Evolutionary conservation across 37 sponge, comb jelly and placozoan species (phyloP).

Genomic region (Halisarca cf. caerulea): DNA sequence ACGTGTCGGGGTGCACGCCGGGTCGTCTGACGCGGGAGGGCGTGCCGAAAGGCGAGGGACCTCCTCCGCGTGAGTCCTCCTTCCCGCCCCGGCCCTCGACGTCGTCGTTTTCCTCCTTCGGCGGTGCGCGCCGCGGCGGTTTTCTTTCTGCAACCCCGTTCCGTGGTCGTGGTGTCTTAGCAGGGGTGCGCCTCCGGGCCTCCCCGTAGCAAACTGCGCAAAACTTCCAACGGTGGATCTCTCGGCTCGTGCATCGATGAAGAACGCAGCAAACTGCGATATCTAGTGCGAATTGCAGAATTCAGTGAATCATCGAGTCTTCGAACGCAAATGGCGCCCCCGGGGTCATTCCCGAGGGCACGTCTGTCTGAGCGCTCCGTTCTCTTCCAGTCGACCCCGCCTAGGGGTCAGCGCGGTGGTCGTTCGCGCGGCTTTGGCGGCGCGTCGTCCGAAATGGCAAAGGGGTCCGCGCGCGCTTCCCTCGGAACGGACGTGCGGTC

Average conservation of each 20-base stretch:
- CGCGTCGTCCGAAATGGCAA: not conserved
- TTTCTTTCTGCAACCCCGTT: constrained; percentile 3
- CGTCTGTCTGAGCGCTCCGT: constrained; percentile 69
- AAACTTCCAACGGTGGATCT: constrained; percentile 86
- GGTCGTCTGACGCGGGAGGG: no score
- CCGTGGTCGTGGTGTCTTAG: constrained; percentile 1
- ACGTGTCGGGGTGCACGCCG: no score
- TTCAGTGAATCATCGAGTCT: constrained; percentile 91
- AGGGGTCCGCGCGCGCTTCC: not conserved
- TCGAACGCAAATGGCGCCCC: constrained; percentile 87
- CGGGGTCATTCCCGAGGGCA: constrained; percentile 32
- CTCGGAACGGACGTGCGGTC: no score
- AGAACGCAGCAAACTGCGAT: constrained; percentile 86
- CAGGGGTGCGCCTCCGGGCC: no score
- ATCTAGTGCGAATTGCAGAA: constrained; percentile 92
- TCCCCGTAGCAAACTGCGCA: no score
- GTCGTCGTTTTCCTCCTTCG: not conserved
- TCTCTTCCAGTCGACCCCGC: not conserved
- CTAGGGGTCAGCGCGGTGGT: no score
- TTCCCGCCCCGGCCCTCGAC: constrained; percentile 29
- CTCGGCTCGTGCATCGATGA: constrained; percentile 89
- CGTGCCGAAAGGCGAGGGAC: no score
- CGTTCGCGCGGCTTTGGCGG: no score
- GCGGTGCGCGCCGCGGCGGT: not conserved
- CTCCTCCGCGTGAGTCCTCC: constrained; percentile 22